Base-by-base conservation (phyloP, 2,797 vertebrate species). In the Coracias cyanogaster region DNA sequence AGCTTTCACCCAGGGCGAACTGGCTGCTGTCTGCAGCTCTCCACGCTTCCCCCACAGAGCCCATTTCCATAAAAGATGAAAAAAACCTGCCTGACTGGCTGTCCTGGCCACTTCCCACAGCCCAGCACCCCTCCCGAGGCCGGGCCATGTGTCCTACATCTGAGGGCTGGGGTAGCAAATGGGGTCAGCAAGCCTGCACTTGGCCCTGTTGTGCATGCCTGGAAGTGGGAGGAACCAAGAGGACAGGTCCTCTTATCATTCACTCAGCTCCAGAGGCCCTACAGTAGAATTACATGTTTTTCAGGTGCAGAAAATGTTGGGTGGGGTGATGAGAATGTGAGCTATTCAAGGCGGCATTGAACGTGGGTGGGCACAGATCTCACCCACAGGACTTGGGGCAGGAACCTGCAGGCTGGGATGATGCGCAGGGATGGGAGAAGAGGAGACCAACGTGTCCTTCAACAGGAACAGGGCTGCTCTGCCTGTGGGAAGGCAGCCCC, bases 41-140 rank as follows among this genome's bases (percentile, higher is more conserved):
- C 86, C 17, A 6, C 35, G 54, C 74, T 70, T 73, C 90, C 86
- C 35, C 41, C 77, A 73, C 77, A 82, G 60, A 88, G 66, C 25
- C 12, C 48, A 94, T 91, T 94, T 94, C 83, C 91, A 94, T 94
- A 70, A 49, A 51, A 80, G 69, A 86, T 55, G 80, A 79, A 76
- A 66, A 62, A 60, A 96, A 96, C 96, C 90, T 86, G 96, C 83
- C 49, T 43, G 52, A 93, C 95, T 73, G 78, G 94, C 91, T 89
- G 71, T 90, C 87, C 90, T 0, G 1, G 88, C 55, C 81, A 85
- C 88, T 86, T 77, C 21, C 52, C 73, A 74, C 77, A 77, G 61
- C 37, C 66, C 72, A 60, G 70, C 66, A 57, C 52, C 78, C 60
- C 90, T 80, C 86, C 82, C 54, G 54, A 83, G 79, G 49, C 77